Evolutionary conservation across 2,888 invertebrate species (phyloP).

Genomic region (Hymenopus coronatus): DNA sequence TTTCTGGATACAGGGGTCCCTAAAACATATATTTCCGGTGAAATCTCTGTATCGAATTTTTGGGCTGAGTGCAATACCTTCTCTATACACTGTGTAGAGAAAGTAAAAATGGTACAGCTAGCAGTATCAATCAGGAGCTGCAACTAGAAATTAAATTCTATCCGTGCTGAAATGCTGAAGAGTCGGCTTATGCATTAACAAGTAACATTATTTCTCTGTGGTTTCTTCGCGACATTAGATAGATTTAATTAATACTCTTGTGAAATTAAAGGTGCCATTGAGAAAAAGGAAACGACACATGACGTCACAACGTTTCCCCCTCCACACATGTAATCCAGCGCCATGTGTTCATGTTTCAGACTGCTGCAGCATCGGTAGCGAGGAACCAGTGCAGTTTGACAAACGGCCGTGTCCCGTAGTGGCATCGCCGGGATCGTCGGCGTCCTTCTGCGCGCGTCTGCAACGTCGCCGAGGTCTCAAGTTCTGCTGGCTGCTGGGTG

Average conservation of each 20-base stretch:
- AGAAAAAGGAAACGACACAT: not conserved
- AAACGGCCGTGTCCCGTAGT: slow-evolving; percentile 51
- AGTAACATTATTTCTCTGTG: no score
- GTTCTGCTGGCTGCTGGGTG: slow-evolving; percentile 55
- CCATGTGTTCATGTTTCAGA: not conserved
- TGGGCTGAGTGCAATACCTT: no score
- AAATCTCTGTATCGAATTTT: no score
- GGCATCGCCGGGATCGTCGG: slow-evolving; percentile 50
- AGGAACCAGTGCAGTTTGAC: slow-evolving; percentile 10
- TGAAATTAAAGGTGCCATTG: not conserved
- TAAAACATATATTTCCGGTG: no score
- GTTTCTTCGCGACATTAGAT: not conserved
- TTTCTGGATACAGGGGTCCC: no score
- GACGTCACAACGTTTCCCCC: not conserved
- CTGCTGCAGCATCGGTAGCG: not conserved
- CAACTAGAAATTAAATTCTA: no score
- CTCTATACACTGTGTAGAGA: no score
- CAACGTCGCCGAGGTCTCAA: slow-evolving; percentile 38
- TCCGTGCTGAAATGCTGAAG: no score
- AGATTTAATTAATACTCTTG: not conserved
- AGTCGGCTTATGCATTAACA: no score
- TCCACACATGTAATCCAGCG: not conserved
- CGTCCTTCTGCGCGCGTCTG: slow-evolving; percentile 54
- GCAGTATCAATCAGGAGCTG: no score
- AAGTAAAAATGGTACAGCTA: no score